phyloP scores from a whole-genome alignment of 2,797 vertebrate genomes.

The Odontamblyopus lacepedii region DNA sequence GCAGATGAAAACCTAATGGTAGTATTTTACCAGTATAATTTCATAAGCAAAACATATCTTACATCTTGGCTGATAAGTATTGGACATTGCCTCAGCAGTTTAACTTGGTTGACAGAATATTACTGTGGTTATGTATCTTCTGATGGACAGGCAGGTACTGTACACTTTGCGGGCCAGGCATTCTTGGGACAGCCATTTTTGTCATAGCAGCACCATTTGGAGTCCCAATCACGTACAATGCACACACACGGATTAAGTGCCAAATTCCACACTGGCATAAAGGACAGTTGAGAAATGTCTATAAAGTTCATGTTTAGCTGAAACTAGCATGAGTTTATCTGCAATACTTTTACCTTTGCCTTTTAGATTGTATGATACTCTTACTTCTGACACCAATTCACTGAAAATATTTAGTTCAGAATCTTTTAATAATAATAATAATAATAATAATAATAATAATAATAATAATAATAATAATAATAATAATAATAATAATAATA shows the following conservation, averaged over 20 bases:
- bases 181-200: conserved; percentile 56
- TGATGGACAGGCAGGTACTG: conserved; percentile 66
- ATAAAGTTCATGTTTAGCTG: no score
- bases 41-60: no score
- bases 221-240: conserved; percentile 53
- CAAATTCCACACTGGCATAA: conserved; percentile 66
- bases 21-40: no score
- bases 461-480: no score
- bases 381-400: not conserved
- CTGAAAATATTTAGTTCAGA: not conserved
- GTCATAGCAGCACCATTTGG: conserved; percentile 48
- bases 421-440: not conserved
- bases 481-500: no score
- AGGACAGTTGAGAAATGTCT: conserved; percentile 62
- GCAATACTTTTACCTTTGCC: not conserved
- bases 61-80: not conserved
- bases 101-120: conserved; percentile 49
- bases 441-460: no score
- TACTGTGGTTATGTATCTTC: conserved; percentile 62
- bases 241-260: conserved; percentile 46
- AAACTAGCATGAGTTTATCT: conserved; percentile 30
- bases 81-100: conserved; percentile 45
- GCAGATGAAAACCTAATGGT: no score
- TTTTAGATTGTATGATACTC: not conserved
- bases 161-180: conserved; percentile 58